Evolutionary conservation across 2,113 vertebrate genomes (phyloP).

Genomic region (Seriola rivoliana): DNA sequence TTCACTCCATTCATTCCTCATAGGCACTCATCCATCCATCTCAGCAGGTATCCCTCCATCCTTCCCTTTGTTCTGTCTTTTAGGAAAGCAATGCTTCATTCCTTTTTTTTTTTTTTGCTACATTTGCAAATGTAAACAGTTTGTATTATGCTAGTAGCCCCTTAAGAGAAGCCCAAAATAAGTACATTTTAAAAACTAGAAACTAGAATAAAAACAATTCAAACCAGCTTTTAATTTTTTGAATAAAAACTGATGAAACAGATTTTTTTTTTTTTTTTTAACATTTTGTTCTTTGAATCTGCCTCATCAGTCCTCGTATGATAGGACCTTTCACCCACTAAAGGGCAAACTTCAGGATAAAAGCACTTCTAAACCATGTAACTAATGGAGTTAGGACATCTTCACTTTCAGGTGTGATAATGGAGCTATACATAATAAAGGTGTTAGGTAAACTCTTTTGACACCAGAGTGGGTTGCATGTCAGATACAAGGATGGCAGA

Average conservation of each 20-base stretch:
- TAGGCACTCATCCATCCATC: constrained; percentile 51
- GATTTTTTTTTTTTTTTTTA: not conserved
- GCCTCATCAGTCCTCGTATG: not conserved
- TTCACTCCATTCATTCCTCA: constrained; percentile 34
- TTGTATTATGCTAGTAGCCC: constrained; percentile 52
- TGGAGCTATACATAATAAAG: not conserved
- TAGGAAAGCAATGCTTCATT: constrained; percentile 28
- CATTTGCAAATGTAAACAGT: constrained; percentile 74
- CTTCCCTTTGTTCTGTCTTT: constrained; percentile 38
- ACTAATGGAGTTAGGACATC: not conserved
- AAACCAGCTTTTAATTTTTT: not conserved
- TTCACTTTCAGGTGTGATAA: not conserved
- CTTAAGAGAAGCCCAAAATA: constrained; percentile 34
- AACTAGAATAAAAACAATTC: not conserved
- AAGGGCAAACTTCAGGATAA: not conserved
- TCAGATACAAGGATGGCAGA: not conserved
- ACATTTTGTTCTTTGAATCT: not conserved
- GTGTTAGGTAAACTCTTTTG: not conserved
- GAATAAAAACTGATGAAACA: too few relatives aligned
- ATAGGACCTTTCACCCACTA: constrained; percentile 1
- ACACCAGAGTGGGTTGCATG: not conserved
- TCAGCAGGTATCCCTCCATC: constrained; percentile 29
- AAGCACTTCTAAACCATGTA: not conserved
- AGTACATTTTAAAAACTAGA: not conserved
- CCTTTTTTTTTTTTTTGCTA: constrained; percentile 61